phyloP scores from a whole-genome alignment of 2,113 vertebrate genomes.

The Xerus inauris region DNA sequence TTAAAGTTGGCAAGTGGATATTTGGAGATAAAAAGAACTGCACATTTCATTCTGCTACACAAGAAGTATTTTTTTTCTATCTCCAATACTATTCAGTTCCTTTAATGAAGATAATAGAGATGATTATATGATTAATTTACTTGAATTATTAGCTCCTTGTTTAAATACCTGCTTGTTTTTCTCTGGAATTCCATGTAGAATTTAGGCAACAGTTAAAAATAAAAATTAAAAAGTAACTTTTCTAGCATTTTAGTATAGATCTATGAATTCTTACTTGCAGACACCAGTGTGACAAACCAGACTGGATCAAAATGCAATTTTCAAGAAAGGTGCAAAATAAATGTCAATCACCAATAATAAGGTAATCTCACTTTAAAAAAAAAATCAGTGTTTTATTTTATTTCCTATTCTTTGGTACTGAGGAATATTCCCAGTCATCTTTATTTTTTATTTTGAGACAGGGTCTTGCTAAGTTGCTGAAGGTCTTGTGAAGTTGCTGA shows the following conservation, averaged over 20 bases:
- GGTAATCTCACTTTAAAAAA: not conserved
- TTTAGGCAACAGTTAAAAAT: constrained; percentile 16
- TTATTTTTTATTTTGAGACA: too few relatives aligned
- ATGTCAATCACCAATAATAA: not conserved
- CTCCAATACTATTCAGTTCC: not conserved
- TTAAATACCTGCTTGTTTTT: not conserved
- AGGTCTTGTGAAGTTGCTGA: too few relatives aligned
- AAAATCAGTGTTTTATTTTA: not conserved
- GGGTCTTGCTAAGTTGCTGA: too few relatives aligned
- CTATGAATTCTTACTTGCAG: not conserved
- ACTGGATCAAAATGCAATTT: constrained; percentile 25
- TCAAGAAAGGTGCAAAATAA: not conserved
- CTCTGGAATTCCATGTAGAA: constrained; percentile 8
- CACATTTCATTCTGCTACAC: not conserved
- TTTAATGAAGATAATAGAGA: not conserved
- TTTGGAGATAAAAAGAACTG: not conserved
- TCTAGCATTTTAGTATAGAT: not conserved
- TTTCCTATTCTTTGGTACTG: not conserved
- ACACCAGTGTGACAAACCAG: not conserved
- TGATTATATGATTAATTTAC: not conserved
- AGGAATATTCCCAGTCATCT: too few relatives aligned
- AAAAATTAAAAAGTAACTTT: constrained; percentile 29
- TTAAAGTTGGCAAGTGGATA: not conserved
- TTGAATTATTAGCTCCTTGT: not conserved
- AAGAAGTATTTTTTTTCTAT: not conserved